Conservation (phyloP, 2,888 invertebrate genomes). For the Heliconius hortense region DNA sequence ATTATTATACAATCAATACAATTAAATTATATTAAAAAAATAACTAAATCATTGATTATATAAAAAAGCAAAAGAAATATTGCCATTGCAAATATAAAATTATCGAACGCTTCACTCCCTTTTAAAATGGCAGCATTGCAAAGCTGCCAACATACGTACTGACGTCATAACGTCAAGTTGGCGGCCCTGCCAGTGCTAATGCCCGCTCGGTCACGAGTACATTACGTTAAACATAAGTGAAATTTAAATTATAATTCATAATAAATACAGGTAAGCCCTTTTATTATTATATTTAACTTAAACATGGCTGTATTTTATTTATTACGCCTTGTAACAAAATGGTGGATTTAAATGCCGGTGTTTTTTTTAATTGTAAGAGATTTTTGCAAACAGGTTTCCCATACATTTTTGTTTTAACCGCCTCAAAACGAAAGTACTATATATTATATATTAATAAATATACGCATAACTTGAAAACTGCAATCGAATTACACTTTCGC, state of each 20-base stretch:
- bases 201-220: conserved; percentile 77
- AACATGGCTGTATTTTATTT: conserved; percentile 20
- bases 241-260: conserved; percentile 52
- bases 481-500: conserved; percentile 8
- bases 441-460: conserved; percentile 19
- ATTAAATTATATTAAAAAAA: neutral
- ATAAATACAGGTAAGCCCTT: conserved; percentile 51
- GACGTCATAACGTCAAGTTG: conserved; percentile 56
- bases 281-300: conserved; percentile 37
- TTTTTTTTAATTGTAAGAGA: conserved; percentile 67
- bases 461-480: conserved; percentile 9
- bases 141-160: conserved; percentile 33
- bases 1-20: neutral
- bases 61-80: neutral
- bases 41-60: neutral
- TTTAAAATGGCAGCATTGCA: conserved; percentile 23
- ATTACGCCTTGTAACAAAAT: conserved; percentile 33
- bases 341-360: conserved; percentile 52
- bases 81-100: neutral
- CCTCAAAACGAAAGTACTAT: conserved; percentile 54
- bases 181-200: conserved; percentile 69
- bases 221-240: conserved; percentile 55
- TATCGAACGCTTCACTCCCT: conserved; percentile 14
- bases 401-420: conserved; percentile 49
- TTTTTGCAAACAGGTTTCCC: conserved; percentile 64